Evolutionary conservation across 2,888 invertebrate species (phyloP).

Genomic region (Parelbella ahira): DNA sequence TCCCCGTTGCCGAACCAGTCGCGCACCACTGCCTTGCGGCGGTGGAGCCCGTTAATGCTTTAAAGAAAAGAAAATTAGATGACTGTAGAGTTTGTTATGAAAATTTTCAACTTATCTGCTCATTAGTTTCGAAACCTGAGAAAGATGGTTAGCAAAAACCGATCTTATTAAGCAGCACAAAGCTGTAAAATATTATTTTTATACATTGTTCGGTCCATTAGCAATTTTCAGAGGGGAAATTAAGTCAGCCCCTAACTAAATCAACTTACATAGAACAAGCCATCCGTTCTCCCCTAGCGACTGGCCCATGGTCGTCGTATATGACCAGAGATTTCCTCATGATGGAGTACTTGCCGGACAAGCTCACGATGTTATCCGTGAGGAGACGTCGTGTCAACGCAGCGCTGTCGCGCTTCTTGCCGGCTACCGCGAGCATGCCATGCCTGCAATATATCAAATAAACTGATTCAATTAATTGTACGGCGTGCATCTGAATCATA

Average conservation of each 20-base stretch:
- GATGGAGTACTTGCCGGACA: constrained; percentile 87
- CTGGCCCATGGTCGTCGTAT: constrained; percentile 92
- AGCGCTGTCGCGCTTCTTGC: constrained; percentile 83
- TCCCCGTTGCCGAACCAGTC: constrained; percentile 94
- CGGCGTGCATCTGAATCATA: no score
- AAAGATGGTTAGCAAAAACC: no score
- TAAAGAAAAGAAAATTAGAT: neutral
- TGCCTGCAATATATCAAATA: constrained; percentile 79
- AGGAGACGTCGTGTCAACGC: constrained; percentile 86
- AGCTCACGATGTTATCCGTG: constrained; percentile 87
- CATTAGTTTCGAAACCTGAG: no score
- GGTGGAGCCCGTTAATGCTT: constrained; percentile 87
- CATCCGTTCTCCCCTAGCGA: constrained; percentile 92
- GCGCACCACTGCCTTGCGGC: constrained; percentile 90
- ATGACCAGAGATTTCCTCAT: constrained; percentile 92
- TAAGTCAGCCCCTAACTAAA: no score
- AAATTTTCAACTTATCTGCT: no score
- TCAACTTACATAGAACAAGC: constrained; percentile 90
- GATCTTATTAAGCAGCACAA: no score
- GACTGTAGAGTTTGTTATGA: no score
- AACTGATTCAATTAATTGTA: no score
- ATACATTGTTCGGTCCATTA: no score
- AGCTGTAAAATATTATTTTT: no score
- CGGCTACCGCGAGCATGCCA: constrained; percentile 86
- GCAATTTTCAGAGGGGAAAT: no score